Conservation (phyloP, 2,113 vertebrate species). For the Pipra filicauda region DNA sequence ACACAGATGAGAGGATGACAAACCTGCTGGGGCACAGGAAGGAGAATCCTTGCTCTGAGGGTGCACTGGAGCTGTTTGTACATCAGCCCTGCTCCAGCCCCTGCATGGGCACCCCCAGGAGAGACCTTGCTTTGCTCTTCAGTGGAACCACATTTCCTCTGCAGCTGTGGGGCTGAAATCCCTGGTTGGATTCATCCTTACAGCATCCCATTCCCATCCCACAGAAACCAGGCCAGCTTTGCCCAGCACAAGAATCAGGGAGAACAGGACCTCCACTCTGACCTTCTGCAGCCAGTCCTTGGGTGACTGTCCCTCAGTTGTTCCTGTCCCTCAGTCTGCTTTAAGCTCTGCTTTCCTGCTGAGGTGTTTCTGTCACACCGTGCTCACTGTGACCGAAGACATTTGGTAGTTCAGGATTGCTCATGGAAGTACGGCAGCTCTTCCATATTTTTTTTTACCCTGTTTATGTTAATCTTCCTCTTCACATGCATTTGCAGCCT, state of each 20-base stretch:
- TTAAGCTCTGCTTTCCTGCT: neutral
- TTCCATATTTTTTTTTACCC: neutral
- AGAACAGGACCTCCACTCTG: neutral
- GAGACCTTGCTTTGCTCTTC: neutral
- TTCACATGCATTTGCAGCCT: neutral
- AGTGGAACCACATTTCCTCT: neutral
- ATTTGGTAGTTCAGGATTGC: neutral
- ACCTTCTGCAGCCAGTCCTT: neutral
- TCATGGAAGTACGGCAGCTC: neutral
- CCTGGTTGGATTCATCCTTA: neutral
- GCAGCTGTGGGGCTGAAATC: neutral
- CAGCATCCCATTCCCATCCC: neutral
- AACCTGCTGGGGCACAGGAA: neutral
- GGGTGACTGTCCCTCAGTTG: neutral
- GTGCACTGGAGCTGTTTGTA: neutral
- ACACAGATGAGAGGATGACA: fast-evolving
- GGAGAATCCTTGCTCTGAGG: neutral
- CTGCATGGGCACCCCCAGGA: neutral
- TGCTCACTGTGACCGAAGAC: neutral
- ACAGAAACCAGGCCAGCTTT: neutral
- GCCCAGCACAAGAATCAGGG: neutral
- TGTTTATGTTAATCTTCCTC: neutral
- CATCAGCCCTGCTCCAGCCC: neutral
- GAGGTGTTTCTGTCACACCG: neutral
- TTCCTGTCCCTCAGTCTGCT: neutral